Evolutionary conservation across 1,140 invertebrate genomes (phyloP).

Genomic region (Lepeophtheirus salmonis): DNA sequence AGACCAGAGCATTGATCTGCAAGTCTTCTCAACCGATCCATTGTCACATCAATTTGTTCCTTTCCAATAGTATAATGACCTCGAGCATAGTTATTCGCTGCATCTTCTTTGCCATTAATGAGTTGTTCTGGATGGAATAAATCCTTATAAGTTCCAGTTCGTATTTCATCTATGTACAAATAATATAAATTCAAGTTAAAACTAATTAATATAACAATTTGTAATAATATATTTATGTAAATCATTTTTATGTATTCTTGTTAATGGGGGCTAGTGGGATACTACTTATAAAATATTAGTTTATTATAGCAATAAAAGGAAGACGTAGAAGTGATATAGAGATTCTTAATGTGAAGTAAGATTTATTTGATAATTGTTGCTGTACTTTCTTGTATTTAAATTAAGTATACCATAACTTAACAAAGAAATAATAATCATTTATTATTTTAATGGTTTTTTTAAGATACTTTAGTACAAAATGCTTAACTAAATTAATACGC

Average conservation of each 20-base stretch:
- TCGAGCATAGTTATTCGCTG: conserved; percentile 35
- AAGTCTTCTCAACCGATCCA: conserved; percentile 31
- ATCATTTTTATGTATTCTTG: neutral
- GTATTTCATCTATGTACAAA: conserved; percentile 31
- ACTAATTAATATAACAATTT: neutral
- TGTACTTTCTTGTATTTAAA: too few species aligned
- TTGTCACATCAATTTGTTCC: conserved; percentile 31
- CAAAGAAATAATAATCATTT: too few species aligned
- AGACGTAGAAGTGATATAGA: too few species aligned
- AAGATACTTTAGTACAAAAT: too few species aligned
- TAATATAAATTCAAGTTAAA: conserved; percentile 3
- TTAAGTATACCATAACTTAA: too few species aligned
- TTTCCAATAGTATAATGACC: conserved; percentile 38
- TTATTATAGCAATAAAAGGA: too few species aligned
- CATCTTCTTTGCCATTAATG: conserved; percentile 38
- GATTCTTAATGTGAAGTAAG: too few species aligned
- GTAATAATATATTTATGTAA: neutral
- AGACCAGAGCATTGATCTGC: conserved; percentile 38
- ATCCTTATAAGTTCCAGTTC: conserved; percentile 34
- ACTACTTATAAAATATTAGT: too few species aligned
- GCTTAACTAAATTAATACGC: too few species aligned
- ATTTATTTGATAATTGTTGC: too few species aligned
- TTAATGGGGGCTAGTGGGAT: too few species aligned
- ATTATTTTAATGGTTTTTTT: too few species aligned
- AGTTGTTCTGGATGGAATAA: conserved; percentile 37